These are phyloP conservation scores for Hedychridium roseum DNA, from an alignment of 2,888 invertebrate species.

Conservation along the genomic window DNA sequence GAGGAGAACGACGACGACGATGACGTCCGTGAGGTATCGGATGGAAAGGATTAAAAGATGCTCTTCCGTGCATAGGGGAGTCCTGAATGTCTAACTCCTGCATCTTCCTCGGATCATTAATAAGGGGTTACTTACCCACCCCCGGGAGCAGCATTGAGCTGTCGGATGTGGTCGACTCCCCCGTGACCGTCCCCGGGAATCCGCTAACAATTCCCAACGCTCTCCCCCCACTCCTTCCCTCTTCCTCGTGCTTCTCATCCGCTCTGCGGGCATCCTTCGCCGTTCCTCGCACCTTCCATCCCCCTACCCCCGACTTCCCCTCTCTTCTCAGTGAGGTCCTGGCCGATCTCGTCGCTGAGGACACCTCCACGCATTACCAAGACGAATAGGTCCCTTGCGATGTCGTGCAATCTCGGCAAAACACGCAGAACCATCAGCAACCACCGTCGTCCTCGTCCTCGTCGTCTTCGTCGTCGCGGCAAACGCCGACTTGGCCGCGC, in stretches of 20 bases:
- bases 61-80: slow-evolving; percentile 18
- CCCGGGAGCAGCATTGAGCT: slow-evolving; percentile 4
- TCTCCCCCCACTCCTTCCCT: slow-evolving; percentile 18
- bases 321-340: too few species aligned
- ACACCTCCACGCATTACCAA: slow-evolving; percentile 39
- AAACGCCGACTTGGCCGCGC: slow-evolving; percentile 8
- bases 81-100: slow-evolving; percentile 24
- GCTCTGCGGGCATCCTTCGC: slow-evolving; percentile 5
- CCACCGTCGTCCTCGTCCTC: too few species aligned
- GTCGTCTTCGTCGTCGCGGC: too few species aligned
- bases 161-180: slow-evolving; percentile 1
- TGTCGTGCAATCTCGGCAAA: slow-evolving; percentile 41
- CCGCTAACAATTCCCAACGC: slow-evolving; percentile 23
- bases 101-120: slow-evolving; percentile 30
- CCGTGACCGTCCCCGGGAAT: slow-evolving; percentile 14
- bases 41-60: too few species aligned
- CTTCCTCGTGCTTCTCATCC: slow-evolving; percentile 20
- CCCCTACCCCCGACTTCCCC: background rate
- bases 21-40: too few species aligned
- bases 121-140: slow-evolving; percentile 31
- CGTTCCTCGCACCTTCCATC: slow-evolving; percentile 5
- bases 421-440: slow-evolving; percentile 28
- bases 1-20: too few species aligned
- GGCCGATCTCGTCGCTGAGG: slow-evolving; percentile 23
- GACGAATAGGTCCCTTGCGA: slow-evolving; percentile 44